A percentile compares a stretch with the other conserved stretches of the same genome.
Evolutionary conservation across 1,140 invertebrate species (phyloP).

Genomic region (Tetramorium parvispinum): DNA sequence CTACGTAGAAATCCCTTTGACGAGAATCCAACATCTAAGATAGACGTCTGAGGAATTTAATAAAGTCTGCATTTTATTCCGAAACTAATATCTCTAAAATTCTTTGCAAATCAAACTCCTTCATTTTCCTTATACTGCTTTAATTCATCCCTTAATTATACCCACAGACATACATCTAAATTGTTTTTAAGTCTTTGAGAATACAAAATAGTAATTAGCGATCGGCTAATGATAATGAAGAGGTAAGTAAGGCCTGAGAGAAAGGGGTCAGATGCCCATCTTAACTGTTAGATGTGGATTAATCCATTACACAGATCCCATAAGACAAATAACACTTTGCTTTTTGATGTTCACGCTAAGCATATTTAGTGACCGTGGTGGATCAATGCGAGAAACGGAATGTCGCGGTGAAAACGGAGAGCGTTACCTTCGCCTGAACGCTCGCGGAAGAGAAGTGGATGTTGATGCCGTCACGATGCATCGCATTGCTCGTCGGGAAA

Average conservation of each 20-base stretch:
- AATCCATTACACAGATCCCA: background rate
- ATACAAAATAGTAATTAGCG: background rate
- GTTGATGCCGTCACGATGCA: background rate
- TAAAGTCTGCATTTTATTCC: conserved; percentile 25
- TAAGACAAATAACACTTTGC: conserved; percentile 19
- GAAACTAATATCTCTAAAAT: background rate
- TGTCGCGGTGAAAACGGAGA: conserved; percentile 19
- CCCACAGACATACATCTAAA: background rate
- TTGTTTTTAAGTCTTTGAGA: background rate
- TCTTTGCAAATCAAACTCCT: background rate
- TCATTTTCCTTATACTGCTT: background rate
- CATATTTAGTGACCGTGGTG: background rate
- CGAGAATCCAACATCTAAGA: background rate
- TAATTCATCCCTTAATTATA: background rate
- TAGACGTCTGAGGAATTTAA: conserved; percentile 9
- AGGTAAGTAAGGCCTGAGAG: conserved; percentile 15
- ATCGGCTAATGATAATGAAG: background rate
- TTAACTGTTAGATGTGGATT: background rate
- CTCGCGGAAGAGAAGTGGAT: conserved; percentile 22
- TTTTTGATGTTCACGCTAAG: background rate
- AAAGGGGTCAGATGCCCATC: background rate
- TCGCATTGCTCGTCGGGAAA: background rate
- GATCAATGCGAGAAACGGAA: background rate
- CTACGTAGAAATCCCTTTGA: background rate
- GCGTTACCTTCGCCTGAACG: background rate